These are phyloP conservation scores for Lepus europaeus DNA, from an alignment of 2,113 vertebrate species.

Conservation along the genomic window DNA sequence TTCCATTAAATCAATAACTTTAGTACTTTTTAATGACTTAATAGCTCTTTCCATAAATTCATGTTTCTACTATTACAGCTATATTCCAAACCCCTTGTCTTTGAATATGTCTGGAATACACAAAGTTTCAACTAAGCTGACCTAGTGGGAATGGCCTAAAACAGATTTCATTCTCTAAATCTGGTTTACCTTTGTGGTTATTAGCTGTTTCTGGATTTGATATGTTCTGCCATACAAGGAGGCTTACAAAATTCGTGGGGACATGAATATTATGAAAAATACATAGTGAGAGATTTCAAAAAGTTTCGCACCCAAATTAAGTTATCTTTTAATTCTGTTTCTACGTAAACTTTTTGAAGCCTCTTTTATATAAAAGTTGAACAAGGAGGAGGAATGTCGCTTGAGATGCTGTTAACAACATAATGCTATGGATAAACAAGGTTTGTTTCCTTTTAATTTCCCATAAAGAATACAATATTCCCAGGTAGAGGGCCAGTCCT, in stretches of 20 bases:
- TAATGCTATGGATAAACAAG: not conserved
- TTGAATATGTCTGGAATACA: not conserved
- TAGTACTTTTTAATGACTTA: not conserved
- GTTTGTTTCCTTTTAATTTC: constrained; percentile 9
- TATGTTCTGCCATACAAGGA: not conserved
- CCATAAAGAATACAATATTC: not conserved
- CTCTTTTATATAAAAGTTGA: not conserved
- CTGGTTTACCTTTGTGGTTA: not conserved
- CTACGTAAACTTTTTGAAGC: no score
- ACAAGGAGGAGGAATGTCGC: not conserved
- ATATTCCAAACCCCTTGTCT: not conserved
- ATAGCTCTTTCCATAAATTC: not conserved
- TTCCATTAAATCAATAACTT: not conserved
- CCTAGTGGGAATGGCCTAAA: not conserved
- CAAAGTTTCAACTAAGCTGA: not conserved
- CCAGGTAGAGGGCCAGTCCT: not conserved
- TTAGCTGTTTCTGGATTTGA: not conserved
- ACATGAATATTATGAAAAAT: no score
- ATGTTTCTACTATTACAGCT: not conserved
- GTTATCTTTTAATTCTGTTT: no score
- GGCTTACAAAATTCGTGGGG: no score
- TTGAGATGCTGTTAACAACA: not conserved
- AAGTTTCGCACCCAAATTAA: no score
- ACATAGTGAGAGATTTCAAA: no score
- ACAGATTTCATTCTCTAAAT: not conserved